Evolutionary conservation across 2,888 invertebrate species (phyloP).

Genomic region (Drosophila kokeensis): DNA sequence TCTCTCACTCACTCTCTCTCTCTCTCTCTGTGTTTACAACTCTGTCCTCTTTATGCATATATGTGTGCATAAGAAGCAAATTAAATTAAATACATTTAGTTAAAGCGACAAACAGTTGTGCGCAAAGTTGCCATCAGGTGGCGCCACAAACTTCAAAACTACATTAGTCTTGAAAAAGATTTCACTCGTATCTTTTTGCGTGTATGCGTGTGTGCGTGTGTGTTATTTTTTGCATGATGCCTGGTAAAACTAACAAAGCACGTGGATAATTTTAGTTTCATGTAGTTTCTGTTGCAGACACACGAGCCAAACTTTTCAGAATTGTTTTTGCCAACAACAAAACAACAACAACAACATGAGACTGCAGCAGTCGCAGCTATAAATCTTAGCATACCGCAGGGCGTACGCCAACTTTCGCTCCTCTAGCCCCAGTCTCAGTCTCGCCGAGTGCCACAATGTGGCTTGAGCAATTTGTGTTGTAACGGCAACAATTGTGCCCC

Average conservation of each 20-base stretch:
- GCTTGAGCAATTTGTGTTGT: conserved; percentile 78
- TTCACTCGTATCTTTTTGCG: conserved; percentile 24
- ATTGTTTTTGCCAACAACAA: conserved; percentile 68
- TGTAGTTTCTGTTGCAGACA: conserved; percentile 63
- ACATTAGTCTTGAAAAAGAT: conserved; percentile 34
- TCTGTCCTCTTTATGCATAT: neutral
- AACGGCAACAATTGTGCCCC: conserved; percentile 45
- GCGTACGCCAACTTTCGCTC: conserved; percentile 58
- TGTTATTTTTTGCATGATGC: conserved; percentile 40
- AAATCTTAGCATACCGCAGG: conserved; percentile 77
- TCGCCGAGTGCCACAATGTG: conserved; percentile 66
- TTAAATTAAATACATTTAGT: conserved; percentile 62
- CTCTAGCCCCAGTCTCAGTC: conserved; percentile 18
- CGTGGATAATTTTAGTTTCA: conserved; percentile 76
- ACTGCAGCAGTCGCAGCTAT: conserved; percentile 67
- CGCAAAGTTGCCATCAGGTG: conserved; percentile 30
- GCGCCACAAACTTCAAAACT: conserved; percentile 31
- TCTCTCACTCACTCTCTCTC: neutral
- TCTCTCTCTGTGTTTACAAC: no score
- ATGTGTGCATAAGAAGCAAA: conserved; percentile 34
- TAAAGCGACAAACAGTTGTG: conserved; percentile 50
- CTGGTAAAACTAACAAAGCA: conserved; percentile 58
- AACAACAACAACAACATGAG: conserved; percentile 40
- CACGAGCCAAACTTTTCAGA: conserved; percentile 71
- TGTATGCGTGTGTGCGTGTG: conserved; percentile 9